Base-by-base conservation (phyloP, 2,113 vertebrate genomes). In the Pongo pygmaeus region DNA sequence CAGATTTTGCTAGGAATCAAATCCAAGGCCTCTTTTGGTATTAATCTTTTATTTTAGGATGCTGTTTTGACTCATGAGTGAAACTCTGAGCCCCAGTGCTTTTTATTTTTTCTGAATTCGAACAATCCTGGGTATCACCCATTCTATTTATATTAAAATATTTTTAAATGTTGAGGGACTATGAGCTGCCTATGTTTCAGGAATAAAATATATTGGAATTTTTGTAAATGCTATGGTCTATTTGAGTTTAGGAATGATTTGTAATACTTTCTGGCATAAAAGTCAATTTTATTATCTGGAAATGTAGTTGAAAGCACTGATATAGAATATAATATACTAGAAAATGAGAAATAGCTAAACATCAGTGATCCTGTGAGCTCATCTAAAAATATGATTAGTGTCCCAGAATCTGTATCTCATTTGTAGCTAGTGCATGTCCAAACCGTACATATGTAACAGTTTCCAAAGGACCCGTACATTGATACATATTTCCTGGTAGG, bases 171-270 rank as follows among this genome's bases (percentile, higher is more conserved):
- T 83, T 80, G 35, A 93, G 57, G 52, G 48, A 69, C 40, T 93
- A 35, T 64, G 27, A 87, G 17, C 5, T 14, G 75, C 59, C 16
- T 38, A 78, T 80, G 6, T 89, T 96, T 96, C 27, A 86, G 57
- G 43, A 16, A 86, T 87, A 84, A 95, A 91, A 80, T 48, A 67
- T 55, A 88, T 78, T 70, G 84, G 59, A 86, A 79, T n/a, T 89
- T 94, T 93, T 89, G 4, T 81, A 93, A 64, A 91, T 92, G n/a
- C 1, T 32, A 74, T 30, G 14, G 16, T 70, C n/a, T 70, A 43
- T 27, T 97, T 96, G 79, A 93, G 17, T 89, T 96, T 74, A 81
- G 81, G 40, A 78, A 30, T 89, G 69, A 88, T 80, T 40, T 84
- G 27, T 35, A 81, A 80, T 92, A 81, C 83, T 91, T 91, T 48